phyloP scores from a whole-genome alignment of 2,888 invertebrate species.

The Coleophora deauratella region DNA sequence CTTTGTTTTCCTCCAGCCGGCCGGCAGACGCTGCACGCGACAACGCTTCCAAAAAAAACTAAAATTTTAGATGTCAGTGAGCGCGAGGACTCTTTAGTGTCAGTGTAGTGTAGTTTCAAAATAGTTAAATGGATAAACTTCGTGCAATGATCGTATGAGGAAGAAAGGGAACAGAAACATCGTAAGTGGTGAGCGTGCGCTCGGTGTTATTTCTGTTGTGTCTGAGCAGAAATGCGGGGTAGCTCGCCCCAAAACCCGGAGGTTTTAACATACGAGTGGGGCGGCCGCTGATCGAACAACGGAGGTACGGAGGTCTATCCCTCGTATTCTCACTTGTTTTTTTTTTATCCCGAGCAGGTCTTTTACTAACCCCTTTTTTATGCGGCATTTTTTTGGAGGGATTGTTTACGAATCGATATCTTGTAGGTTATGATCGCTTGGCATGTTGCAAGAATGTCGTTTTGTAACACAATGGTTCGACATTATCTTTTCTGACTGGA shows the following conservation, averaged over 20 bases:
- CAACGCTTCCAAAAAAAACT: slow-evolving; percentile 55
- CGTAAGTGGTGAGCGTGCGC: slow-evolving; percentile 60
- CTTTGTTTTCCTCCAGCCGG: slow-evolving; percentile 75
- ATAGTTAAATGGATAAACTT: slow-evolving; percentile 69
- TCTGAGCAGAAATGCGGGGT: slow-evolving; percentile 52
- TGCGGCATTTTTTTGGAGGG: slow-evolving; percentile 60
- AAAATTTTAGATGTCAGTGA: slow-evolving; percentile 61
- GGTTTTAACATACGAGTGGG: slow-evolving; percentile 51
- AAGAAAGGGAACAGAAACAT: slow-evolving; percentile 71
- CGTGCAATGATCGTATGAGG: slow-evolving; percentile 75
- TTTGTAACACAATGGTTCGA: no score
- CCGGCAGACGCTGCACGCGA: slow-evolving; percentile 78
- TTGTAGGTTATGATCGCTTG: slow-evolving; percentile 56
- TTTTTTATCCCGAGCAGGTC: slow-evolving; percentile 51
- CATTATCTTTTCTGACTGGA: no score
- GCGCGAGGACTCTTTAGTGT: slow-evolving; percentile 55
- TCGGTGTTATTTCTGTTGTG: slow-evolving; percentile 56
- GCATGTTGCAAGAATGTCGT: slow-evolving; percentile 19
- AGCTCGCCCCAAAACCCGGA: slow-evolving; percentile 52
- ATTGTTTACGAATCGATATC: slow-evolving; percentile 55
- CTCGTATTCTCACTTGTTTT: slow-evolving; percentile 62
- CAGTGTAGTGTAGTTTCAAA: slow-evolving; percentile 68
- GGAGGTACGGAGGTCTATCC: slow-evolving; percentile 69
- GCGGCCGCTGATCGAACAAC: slow-evolving; percentile 56
- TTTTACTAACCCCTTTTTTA: slow-evolving; percentile 61